A percentile compares a stretch with the other conserved stretches of the same genome.
phyloP scores from a whole-genome alignment of 2,113 vertebrate genomes.

The Salvator merianae region DNA sequence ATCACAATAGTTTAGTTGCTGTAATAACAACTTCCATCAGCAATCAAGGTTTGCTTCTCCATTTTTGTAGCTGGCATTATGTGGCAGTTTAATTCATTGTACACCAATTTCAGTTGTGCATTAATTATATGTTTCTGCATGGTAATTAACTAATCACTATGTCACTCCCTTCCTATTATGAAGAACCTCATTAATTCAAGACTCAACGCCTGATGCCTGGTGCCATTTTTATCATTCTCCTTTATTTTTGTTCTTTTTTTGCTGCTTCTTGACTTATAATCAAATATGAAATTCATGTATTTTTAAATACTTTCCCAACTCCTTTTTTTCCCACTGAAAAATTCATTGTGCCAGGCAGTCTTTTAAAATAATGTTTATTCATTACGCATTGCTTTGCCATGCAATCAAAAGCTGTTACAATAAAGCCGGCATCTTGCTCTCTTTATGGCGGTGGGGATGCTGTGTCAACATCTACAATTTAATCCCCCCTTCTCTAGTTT shows the following conservation, averaged over 20 bases:
- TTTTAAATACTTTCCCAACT: conserved; percentile 76
- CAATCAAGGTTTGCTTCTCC: conserved; percentile 61
- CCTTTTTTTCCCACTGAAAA: conserved; percentile 78
- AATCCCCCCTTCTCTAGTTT: conserved; percentile 1
- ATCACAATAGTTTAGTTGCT: conserved; percentile 42
- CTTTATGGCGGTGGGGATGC: background rate
- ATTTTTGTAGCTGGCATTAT: conserved; percentile 58
- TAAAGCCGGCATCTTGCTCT: conserved; percentile 41
- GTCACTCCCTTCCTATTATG: conserved; percentile 70
- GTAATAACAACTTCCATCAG: conserved; percentile 50
- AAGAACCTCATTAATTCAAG: conserved; percentile 72
- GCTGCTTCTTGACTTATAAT: conserved; percentile 75
- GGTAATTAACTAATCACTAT: conserved; percentile 75
- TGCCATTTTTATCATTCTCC: conserved; percentile 43
- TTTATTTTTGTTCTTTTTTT: conserved; percentile 39
- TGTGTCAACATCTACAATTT: conserved; percentile 53
- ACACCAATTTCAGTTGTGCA: conserved; percentile 69
- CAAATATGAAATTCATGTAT: conserved; percentile 80
- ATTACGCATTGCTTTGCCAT: conserved; percentile 65
- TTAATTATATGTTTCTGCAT: conserved; percentile 69
- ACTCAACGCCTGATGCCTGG: conserved; percentile 56
- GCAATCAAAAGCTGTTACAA: conserved; percentile 62
- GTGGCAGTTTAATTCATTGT: conserved; percentile 70
- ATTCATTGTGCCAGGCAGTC: conserved; percentile 73
- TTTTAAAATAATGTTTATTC: conserved; percentile 80